Evolutionary conservation across 2,113 vertebrate genomes (phyloP).

Genomic region (Eidolon helvum): DNA sequence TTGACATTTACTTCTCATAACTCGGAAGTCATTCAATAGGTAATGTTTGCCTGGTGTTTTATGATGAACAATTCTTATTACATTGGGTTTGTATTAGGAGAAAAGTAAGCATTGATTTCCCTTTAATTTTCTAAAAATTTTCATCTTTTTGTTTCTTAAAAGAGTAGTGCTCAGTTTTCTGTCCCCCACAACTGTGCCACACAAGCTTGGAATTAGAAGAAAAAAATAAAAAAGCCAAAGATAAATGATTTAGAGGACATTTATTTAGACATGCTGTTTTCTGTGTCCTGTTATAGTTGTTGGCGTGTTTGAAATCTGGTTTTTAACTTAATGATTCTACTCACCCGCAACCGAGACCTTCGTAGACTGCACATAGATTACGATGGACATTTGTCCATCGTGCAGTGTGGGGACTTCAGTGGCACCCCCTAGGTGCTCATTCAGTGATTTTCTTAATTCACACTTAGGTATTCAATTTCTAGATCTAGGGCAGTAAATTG

Average conservation of each 20-base stretch:
- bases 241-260: neutral
- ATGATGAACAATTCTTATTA: neutral
- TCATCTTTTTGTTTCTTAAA: neutral
- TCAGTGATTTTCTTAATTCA: neutral
- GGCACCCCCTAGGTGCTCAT: neutral
- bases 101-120: neutral
- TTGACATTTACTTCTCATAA: neutral
- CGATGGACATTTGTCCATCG: neutral
- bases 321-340: neutral
- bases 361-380: too few relatives aligned
- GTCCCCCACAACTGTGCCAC: neutral
- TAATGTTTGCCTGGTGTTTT: neutral
- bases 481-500: neutral
- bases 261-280: neutral
- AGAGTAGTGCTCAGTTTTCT: neutral
- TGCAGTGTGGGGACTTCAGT: neutral
- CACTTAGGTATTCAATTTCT: neutral
- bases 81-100: neutral
- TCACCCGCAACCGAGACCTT: neutral
- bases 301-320: neutral
- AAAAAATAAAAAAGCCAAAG: neutral
- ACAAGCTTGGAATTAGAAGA: neutral
- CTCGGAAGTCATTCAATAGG: conserved; percentile 9
- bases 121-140: neutral
- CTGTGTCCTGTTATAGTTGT: neutral